phyloP scores from a whole-genome alignment of 2,113 vertebrate genomes.

The Litocranius walleri region DNA sequence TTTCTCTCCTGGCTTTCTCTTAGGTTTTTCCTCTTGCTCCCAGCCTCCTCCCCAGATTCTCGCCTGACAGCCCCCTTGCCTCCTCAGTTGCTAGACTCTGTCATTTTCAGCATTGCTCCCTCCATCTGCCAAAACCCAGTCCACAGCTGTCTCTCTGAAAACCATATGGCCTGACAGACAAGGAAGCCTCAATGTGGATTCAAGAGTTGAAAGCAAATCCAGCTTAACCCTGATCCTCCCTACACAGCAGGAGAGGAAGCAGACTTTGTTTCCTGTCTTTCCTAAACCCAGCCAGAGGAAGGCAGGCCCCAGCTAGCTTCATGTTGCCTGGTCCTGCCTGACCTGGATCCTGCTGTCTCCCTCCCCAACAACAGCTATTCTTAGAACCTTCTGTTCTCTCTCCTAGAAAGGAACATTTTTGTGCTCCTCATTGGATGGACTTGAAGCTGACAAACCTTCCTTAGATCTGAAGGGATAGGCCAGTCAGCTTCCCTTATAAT shows the following conservation, averaged over 20 bases:
- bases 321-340: background rate
- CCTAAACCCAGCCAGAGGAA: background rate
- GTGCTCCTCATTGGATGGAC: background rate
- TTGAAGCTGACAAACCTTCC: background rate
- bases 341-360: background rate
- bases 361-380: background rate
- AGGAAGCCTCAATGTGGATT: slow-evolving; percentile 32
- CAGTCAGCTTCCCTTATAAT: background rate
- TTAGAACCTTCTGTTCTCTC: background rate
- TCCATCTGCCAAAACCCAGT: slow-evolving; percentile 52
- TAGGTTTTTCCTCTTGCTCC: background rate
- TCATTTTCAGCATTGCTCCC: slow-evolving; percentile 66
- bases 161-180: slow-evolving; percentile 70
- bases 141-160: slow-evolving; percentile 40
- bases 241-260: background rate
- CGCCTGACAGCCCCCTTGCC: background rate
- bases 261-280: background rate
- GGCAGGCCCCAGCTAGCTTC: background rate
- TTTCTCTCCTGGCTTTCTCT: background rate
- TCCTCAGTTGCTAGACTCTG: slow-evolving; percentile 67
- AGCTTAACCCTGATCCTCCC: background rate
- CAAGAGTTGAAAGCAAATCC: slow-evolving; percentile 53
- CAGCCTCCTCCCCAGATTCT: background rate
- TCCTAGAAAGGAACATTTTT: background rate
- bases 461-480: background rate